A percentile compares a stretch with the other conserved stretches of the same genome.
Conservation (phyloP, 1,140 invertebrate genomes). For the Heliconius eleuchia region DNA sequence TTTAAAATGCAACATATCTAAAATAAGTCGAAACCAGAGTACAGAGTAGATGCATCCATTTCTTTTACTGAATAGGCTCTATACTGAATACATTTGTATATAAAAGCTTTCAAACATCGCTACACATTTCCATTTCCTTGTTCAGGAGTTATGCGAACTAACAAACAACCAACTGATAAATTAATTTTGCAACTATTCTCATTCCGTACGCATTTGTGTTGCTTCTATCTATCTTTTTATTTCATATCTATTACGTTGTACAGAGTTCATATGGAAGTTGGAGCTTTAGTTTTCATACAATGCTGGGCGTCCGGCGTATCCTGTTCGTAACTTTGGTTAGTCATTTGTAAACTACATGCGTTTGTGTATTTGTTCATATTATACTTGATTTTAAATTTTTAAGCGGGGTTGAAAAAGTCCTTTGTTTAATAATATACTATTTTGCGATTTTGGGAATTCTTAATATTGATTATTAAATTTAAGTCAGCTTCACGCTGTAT, state of each 20-base stretch:
- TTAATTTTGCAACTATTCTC: conserved; percentile 6
- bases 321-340: background rate
- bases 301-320: background rate
- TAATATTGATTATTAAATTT: too few species aligned
- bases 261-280: background rate
- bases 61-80: background rate
- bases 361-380: too few species aligned
- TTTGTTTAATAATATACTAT: too few species aligned
- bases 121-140: background rate
- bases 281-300: background rate
- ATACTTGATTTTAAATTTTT: too few species aligned
- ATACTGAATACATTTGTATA: background rate
- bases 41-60: too few species aligned
- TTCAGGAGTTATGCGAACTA: background rate
- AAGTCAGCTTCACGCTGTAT: too few species aligned
- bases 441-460: too few species aligned
- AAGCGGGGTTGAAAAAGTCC: too few species aligned
- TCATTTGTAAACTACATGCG: too few species aligned
- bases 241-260: background rate
- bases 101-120: conserved; percentile 2
- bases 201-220: background rate
- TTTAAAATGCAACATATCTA: too few species aligned
- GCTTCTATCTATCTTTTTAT: background rate
- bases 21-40: too few species aligned
- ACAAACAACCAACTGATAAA: background rate